These are phyloP conservation scores for Drosophila pruinosa DNA, from an alignment of 1,140 invertebrate species.

Conservation along the genomic window DNA sequence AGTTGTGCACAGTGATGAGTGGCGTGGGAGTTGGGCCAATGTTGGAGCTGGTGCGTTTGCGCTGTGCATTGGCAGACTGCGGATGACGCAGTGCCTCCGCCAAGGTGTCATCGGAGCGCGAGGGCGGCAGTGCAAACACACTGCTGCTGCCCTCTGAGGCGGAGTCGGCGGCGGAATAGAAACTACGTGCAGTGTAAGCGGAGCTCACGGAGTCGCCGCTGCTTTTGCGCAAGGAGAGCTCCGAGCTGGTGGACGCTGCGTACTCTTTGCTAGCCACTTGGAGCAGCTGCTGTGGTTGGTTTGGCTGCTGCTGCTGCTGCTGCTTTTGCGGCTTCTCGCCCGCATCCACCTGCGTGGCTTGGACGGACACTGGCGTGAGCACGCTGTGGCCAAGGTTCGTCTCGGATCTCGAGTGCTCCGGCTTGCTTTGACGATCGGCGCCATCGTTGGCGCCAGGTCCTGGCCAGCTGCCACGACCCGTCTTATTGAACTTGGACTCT, in stretches of 20 bases:
- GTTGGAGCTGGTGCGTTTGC: slow-evolving; percentile 83
- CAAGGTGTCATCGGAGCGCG: slow-evolving; percentile 90
- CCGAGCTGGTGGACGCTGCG: slow-evolving; percentile 67
- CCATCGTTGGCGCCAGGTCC: slow-evolving; percentile 87
- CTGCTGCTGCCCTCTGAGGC: slow-evolving; percentile 59
- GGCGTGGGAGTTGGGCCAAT: slow-evolving; percentile 64
- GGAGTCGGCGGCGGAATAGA: slow-evolving; percentile 67
- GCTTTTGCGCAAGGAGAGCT: slow-evolving; percentile 85
- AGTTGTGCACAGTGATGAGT: slow-evolving; percentile 64
- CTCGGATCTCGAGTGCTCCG: slow-evolving; percentile 92
- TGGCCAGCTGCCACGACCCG: slow-evolving; percentile 91
- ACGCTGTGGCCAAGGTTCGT: slow-evolving; percentile 87
- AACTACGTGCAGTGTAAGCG: slow-evolving; percentile 69
- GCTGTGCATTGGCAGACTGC: slow-evolving; percentile 57
- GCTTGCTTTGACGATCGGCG: slow-evolving; percentile 67
- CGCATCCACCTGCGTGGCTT: slow-evolving; percentile 11
- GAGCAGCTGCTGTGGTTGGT: slow-evolving; percentile 82
- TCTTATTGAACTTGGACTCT: slow-evolving; percentile 89
- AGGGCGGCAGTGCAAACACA: slow-evolving; percentile 86
- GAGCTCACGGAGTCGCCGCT: slow-evolving; percentile 85
- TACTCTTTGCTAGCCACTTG: slow-evolving; percentile 83
- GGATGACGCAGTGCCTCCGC: slow-evolving; percentile 84
- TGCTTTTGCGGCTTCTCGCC: slow-evolving; percentile 15
- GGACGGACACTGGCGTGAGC: slow-evolving; percentile 35
- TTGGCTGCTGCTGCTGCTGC: slow-evolving; percentile 27